These are phyloP conservation scores for Agapornis roseicollis DNA, from an alignment of 2,113 vertebrate genomes.

Conservation along the genomic window DNA sequence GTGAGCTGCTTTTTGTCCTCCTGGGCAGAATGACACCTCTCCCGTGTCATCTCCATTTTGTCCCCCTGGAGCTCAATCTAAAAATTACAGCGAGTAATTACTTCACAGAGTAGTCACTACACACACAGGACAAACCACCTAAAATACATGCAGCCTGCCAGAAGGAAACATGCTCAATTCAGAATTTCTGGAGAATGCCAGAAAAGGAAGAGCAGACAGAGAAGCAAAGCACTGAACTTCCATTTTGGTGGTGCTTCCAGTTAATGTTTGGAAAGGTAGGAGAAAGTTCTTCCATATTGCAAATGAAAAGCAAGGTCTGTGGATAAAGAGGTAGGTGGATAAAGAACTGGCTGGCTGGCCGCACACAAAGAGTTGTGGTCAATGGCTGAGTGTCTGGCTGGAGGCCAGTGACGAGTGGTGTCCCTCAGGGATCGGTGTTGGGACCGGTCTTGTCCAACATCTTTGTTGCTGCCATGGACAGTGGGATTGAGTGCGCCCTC, in stretches of 20 bases:
- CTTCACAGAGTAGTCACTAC: slow-evolving; percentile 7
- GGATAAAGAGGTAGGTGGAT: no score
- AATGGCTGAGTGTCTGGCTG: no score
- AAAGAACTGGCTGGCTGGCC: no score
- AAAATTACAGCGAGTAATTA: slow-evolving; percentile 71
- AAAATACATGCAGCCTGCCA: not conserved
- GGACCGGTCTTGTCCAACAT: no score
- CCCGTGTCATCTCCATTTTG: slow-evolving; percentile 85
- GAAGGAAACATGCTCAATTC: not conserved
- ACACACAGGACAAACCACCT: not conserved
- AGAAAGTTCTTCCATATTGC: not conserved
- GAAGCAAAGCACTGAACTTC: not conserved
- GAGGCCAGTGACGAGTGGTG: no score
- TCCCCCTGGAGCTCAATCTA: slow-evolving; percentile 90
- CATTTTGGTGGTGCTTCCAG: not conserved
- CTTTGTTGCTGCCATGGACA: no score
- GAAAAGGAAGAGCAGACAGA: not conserved
- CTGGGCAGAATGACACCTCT: slow-evolving; percentile 83
- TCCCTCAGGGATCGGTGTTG: no score
- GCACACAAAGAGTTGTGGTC: no score
- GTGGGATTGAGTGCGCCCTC: no score
- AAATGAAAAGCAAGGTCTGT: not conserved
- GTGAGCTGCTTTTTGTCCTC: slow-evolving; percentile 90
- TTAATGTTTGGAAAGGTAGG: not conserved
- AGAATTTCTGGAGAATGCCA: not conserved